Evolutionary conservation across 2,113 vertebrate genomes (phyloP).

Genomic region (Microtus ochrogaster): DNA sequence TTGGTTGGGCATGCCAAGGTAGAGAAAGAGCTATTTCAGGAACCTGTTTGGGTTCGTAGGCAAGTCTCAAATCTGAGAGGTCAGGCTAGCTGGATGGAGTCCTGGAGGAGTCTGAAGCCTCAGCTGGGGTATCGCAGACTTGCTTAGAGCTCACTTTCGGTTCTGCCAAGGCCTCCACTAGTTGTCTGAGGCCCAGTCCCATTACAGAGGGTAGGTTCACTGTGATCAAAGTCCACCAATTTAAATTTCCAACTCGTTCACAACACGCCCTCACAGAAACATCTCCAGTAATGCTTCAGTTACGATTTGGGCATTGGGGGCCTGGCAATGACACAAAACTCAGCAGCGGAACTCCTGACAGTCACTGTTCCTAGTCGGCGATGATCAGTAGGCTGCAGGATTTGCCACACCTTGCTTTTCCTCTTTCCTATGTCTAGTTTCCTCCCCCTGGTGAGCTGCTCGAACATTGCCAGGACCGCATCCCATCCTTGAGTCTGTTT

Average conservation of each 20-base stretch:
- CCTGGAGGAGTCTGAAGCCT: not conserved
- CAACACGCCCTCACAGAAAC: slow-evolving; percentile 11
- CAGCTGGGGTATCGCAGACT: not conserved
- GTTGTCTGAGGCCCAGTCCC: not conserved
- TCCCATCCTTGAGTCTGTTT: not conserved
- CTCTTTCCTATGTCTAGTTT: not conserved
- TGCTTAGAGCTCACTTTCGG: not conserved
- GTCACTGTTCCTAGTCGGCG: not conserved
- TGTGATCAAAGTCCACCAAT: not conserved
- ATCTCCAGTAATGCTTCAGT: not conserved
- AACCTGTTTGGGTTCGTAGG: not conserved
- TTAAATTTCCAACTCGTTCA: slow-evolving; percentile 24
- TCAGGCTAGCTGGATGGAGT: not conserved
- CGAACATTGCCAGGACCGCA: not conserved
- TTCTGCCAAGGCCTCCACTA: not conserved
- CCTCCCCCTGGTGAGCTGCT: not conserved
- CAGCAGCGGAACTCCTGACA: not conserved
- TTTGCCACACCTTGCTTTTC: not conserved
- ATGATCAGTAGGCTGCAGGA: too few relatives aligned
- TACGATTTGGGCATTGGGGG: not conserved
- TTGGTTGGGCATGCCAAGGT: not conserved
- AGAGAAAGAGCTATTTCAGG: not conserved
- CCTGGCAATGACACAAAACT: not conserved
- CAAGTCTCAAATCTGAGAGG: not conserved
- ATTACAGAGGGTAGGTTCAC: not conserved